Evolutionary conservation across 2,888 invertebrate genomes (phyloP).

Genomic region (Spialia ferax): DNA sequence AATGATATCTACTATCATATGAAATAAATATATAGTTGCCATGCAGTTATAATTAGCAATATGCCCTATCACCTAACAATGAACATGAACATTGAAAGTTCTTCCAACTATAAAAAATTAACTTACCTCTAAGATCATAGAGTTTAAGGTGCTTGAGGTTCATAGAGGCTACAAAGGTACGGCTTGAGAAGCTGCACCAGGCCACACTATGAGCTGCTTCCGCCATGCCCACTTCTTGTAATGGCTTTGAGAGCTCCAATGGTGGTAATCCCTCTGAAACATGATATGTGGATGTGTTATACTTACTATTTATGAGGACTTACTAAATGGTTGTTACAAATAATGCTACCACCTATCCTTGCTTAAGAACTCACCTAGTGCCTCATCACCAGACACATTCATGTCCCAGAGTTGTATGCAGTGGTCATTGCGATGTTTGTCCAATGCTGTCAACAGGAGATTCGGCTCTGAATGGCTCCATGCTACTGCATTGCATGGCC

Average conservation of each 20-base stretch:
- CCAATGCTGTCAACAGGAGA: constrained; percentile 94
- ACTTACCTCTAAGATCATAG: constrained; percentile 94
- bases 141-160: constrained; percentile 95
- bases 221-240: constrained; percentile 93
- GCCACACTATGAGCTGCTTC: constrained; percentile 94
- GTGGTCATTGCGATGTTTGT: constrained; percentile 95
- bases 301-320: no score
- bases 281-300: no score
- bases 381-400: constrained; percentile 68
- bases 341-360: no score
- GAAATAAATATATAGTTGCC: no score
- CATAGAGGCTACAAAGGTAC: constrained; percentile 95
- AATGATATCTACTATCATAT: no score
- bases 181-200: constrained; percentile 92
- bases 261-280: constrained; percentile 47
- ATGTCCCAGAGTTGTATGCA: constrained; percentile 97
- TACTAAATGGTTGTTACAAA: no score
- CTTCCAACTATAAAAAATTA: neutral
- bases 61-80: no score
- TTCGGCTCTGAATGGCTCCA: constrained; percentile 95
- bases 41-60: no score
- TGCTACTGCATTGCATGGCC: constrained; percentile 94
- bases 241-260: constrained; percentile 84
- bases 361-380: neutral
- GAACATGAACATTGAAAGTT: no score